These are phyloP conservation scores for Aethes cnicana DNA, from an alignment of 2,888 invertebrate species.

Conservation along the genomic window DNA sequence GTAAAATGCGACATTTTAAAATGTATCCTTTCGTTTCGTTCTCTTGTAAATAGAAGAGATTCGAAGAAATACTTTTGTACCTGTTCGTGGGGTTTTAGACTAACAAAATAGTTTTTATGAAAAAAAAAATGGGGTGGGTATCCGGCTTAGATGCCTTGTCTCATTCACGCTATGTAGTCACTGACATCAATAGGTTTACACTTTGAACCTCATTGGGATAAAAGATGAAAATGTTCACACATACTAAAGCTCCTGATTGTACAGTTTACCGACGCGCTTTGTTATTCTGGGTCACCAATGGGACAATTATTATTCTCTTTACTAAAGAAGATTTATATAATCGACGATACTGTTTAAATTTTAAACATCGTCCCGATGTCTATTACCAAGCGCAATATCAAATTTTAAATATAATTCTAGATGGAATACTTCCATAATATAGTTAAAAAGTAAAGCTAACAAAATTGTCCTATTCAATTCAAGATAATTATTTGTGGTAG, in stretches of 20 bases:
- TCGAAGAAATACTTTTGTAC: constrained; percentile 73
- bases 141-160: constrained; percentile 25
- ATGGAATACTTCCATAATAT: constrained; percentile 18
- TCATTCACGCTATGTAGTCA: constrained; percentile 21
- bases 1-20: constrained; percentile 42
- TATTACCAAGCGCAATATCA: constrained; percentile 10
- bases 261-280: constrained; percentile 13
- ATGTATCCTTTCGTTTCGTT: constrained; percentile 47
- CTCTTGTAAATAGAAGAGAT: constrained; percentile 67
- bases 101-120: constrained; percentile 48
- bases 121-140: constrained; percentile 35
- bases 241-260: no score
- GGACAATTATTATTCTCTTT: no score
- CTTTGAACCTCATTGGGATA: no score
- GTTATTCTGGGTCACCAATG: not conserved
- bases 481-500: constrained; percentile 29
- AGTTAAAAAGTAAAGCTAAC: constrained; percentile 18
- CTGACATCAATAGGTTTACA: no score
- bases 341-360: no score
- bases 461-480: constrained; percentile 25
- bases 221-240: no score
- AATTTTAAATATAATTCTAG: constrained; percentile 10
- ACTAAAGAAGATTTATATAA: no score
- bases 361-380: not conserved
- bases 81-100: constrained; percentile 66